A percentile compares a stretch with the other conserved stretches of the same genome.
These are phyloP conservation scores for Aeoliscus strigatus DNA, from an alignment of 2,797 vertebrate species.

Conservation along the genomic window DNA sequence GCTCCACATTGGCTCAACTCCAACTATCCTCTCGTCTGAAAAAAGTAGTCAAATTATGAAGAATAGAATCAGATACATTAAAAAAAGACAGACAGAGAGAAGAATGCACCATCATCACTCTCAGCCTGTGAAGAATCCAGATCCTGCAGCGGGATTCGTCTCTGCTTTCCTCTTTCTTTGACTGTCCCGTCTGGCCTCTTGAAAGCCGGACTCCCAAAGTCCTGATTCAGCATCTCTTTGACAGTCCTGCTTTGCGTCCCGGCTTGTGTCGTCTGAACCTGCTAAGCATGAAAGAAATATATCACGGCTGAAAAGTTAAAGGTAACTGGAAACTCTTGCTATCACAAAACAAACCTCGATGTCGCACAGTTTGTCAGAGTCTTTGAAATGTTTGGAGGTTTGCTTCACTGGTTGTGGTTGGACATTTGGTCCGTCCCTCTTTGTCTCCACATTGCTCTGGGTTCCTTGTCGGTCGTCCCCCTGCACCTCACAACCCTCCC, in stretches of 20 bases:
- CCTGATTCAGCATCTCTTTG: neutral
- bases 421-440: neutral
- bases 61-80: neutral
- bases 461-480: constrained; percentile 24
- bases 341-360: constrained; percentile 27
- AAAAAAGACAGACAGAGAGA: neutral
- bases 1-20: constrained; percentile 84
- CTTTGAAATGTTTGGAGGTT: neutral
- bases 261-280: constrained; percentile 13
- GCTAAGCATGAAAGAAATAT: constrained; percentile 2
- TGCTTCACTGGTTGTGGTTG: constrained; percentile 2
- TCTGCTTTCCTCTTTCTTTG: constrained; percentile 2
- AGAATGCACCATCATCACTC: constrained; percentile 21
- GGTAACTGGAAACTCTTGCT: neutral
- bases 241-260: neutral
- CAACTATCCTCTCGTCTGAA: constrained; percentile 22
- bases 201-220: constrained; percentile 33
- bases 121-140: constrained; percentile 49
- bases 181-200: constrained; percentile 40
- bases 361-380: constrained; percentile 5
- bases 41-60: neutral
- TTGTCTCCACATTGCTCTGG: constrained; percentile 17
- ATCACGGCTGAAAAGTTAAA: neutral
- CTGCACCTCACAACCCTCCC: constrained; percentile 65
- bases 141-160: constrained; percentile 39